Conservation (phyloP, 2,797 vertebrate genomes). For the Erpetoichthys calabaricus region DNA sequence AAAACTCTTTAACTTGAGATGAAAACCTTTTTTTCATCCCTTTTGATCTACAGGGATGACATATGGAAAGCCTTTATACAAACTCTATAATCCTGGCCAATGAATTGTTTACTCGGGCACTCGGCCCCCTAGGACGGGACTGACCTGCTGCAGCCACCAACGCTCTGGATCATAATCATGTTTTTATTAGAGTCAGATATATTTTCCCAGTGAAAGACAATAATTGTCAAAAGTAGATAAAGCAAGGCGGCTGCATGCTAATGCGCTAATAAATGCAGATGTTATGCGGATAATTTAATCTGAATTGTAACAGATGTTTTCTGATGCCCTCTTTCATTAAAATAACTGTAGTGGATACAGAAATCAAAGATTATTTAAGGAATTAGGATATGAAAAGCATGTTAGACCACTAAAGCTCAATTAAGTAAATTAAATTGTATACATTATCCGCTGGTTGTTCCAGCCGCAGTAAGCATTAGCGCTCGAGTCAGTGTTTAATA, state of each 20-base stretch:
- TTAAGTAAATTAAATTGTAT: conserved; percentile 96
- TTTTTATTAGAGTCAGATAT: conserved; percentile 24
- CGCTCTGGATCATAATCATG: not conserved
- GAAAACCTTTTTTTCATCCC: conserved; percentile 23
- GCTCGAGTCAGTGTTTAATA: conserved; percentile 68
- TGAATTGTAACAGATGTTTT: conserved; percentile 57
- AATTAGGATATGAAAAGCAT: conserved; percentile 90
- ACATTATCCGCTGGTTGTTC: conserved; percentile 73
- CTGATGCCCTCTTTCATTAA: conserved; percentile 73
- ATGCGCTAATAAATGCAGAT: conserved; percentile 66
- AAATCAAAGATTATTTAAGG: conserved; percentile 77
- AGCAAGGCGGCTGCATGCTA: conserved; percentile 37
- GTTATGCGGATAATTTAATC: conserved; percentile 64
- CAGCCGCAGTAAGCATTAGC: conserved; percentile 65
- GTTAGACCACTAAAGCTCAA: conserved; percentile 80
- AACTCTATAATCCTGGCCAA: conserved; percentile 14
- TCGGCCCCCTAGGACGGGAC: too few species aligned
- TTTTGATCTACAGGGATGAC: conserved; percentile 20
- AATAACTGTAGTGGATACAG: conserved; percentile 56
- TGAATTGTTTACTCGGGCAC: too few species aligned
- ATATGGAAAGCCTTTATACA: conserved; percentile 29
- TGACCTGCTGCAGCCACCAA: conserved; percentile 12
- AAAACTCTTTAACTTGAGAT: conserved; percentile 10
- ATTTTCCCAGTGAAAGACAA: conserved; percentile 30
- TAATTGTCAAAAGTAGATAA: conserved; percentile 48